These are phyloP conservation scores for Phrynosoma platyrhinos DNA, from an alignment of 2,113 vertebrate genomes.

Conservation along the genomic window DNA sequence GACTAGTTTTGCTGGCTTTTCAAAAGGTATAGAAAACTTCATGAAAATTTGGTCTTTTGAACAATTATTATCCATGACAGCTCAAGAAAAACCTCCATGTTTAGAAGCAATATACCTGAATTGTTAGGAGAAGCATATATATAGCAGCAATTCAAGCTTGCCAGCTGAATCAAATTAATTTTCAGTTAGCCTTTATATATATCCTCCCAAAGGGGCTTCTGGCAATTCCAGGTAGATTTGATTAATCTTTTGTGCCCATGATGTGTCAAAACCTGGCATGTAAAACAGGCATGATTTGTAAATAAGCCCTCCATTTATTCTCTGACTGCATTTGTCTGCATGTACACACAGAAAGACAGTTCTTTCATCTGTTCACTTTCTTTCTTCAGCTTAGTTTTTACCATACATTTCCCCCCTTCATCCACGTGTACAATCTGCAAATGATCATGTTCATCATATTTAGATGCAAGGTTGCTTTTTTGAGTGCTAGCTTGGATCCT, in stretches of 20 bases:
- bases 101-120: neutral
- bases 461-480: neutral
- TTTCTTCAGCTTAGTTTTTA: rapidly evolving
- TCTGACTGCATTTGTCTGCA: neutral
- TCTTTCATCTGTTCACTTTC: constrained; percentile 10
- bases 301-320: neutral
- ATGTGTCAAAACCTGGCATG: neutral
- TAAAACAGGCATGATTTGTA: neutral
- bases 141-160: neutral
- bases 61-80: neutral
- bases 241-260: neutral
- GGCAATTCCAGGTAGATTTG: neutral
- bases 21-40: neutral
- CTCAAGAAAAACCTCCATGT: neutral
- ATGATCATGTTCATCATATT: rapidly evolving
- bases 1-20: neutral
- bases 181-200: neutral
- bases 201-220: neutral
- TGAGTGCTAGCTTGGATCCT: neutral
- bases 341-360: neutral
- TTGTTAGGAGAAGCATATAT: neutral
- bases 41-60: neutral
- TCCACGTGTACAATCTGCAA: neutral
- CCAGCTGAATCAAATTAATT: neutral
- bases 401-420: neutral